A percentile compares a stretch with the other conserved stretches of the same genome.
Evolutionary conservation across 2,888 invertebrate species (phyloP).

Genomic region (Nasonovia ribisnigri): DNA sequence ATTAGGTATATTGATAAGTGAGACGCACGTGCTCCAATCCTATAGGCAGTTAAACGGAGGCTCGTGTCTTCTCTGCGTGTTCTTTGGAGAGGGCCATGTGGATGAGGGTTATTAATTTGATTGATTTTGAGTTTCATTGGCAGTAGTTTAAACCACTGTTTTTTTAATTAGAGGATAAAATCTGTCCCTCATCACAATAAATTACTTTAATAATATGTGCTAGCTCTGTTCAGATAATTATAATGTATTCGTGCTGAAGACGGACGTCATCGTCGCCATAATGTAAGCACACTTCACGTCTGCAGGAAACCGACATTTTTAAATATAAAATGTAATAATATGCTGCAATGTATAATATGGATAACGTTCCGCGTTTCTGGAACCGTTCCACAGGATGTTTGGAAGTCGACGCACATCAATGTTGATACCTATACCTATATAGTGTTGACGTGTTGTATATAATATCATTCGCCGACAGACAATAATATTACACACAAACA

Average conservation of each 20-base stretch:
- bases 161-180: not conserved
- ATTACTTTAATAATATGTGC: no score
- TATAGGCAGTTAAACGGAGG: not conserved
- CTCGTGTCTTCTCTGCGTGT: not conserved
- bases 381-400: not conserved
- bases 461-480: not conserved
- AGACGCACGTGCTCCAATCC: not conserved
- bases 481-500: not conserved
- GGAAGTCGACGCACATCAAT: conserved; percentile 6
- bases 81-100: not conserved
- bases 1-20: not conserved
- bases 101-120: not conserved
- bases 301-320: not conserved
- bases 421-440: not conserved
- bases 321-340: not conserved
- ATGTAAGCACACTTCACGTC: not conserved
- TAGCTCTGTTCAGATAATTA: not conserved
- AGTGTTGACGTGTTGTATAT: not conserved
- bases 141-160: not conserved
- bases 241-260: not conserved
- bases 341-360: not conserved
- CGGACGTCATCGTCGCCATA: not conserved
- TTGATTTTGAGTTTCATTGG: not conserved
- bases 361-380: not conserved
- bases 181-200: not conserved